Conservation (phyloP, 2,888 invertebrate species). For the Odontocolon sp. region DNA sequence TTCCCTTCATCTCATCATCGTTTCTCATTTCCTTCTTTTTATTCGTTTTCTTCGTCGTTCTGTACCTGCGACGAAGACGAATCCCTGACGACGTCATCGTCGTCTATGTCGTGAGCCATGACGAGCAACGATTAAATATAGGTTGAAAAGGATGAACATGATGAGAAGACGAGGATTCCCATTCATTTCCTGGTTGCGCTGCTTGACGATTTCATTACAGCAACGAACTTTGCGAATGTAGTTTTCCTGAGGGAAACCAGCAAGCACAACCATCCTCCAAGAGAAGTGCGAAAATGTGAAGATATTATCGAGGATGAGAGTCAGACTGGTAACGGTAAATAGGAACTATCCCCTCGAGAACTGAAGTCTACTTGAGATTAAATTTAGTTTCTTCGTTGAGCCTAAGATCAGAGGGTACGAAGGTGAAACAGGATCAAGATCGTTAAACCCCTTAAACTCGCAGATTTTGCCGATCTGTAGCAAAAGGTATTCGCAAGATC, state of each 20-base stretch:
- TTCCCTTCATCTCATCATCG: slow-evolving; percentile 13
- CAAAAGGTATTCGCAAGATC: too few species aligned
- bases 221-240: not conserved
- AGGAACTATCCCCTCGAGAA: too few species aligned
- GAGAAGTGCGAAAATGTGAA: too few species aligned
- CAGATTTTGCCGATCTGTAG: too few species aligned
- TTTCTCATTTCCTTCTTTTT: slow-evolving; percentile 1
- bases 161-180: not conserved
- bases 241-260: not conserved
- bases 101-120: too few species aligned
- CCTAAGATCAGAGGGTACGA: too few species aligned
- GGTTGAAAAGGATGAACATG: not conserved
- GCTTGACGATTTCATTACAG: not conserved
- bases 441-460: too few species aligned
- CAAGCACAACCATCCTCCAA: not conserved
- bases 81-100: not conserved
- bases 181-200: not conserved
- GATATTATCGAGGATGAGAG: too few species aligned
- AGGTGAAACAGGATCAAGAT: too few species aligned
- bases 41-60: not conserved
- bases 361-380: too few species aligned
- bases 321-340: too few species aligned
- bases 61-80: not conserved
- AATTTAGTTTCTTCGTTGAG: too few species aligned
- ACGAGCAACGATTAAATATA: slow-evolving; percentile 25